Percentiles rank a stretch among this genome's conserved stretches.
Conservation (phyloP, 2,888 invertebrate species). For the Iphiclides podalirius region DNA sequence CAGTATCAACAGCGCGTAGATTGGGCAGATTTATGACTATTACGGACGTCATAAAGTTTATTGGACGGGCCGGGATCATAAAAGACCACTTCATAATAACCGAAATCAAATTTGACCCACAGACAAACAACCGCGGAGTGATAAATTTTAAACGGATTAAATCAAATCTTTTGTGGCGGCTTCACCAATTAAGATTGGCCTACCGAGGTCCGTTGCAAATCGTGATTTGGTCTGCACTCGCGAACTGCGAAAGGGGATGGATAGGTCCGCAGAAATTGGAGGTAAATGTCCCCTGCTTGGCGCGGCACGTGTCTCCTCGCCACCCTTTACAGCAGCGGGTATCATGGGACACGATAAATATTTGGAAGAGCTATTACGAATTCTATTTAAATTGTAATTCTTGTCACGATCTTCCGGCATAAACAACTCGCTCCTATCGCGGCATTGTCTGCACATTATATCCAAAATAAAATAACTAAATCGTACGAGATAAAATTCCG, state of each 20-base stretch:
- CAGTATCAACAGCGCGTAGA: slow-evolving; percentile 28
- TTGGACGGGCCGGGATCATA: slow-evolving; percentile 49
- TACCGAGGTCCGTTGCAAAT: slow-evolving; percentile 30
- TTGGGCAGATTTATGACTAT: slow-evolving; percentile 50
- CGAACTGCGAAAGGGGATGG: slow-evolving; percentile 13
- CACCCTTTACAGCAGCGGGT: slow-evolving; percentile 58
- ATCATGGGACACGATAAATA: slow-evolving; percentile 61
- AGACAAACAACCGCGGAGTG: slow-evolving; percentile 50
- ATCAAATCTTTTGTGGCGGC: slow-evolving; percentile 49
- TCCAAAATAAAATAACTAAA: too few species aligned
- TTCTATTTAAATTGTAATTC: slow-evolving; percentile 46
- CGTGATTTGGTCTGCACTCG: slow-evolving; percentile 12
- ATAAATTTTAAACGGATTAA: slow-evolving; percentile 75
- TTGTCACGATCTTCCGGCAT: slow-evolving; percentile 25
- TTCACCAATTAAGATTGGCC: slow-evolving; percentile 32
- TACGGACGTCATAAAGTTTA: slow-evolving; percentile 56
- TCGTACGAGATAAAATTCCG: too few species aligned
- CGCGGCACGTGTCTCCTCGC: slow-evolving; percentile 58
- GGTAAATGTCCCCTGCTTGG: slow-evolving; percentile 41
- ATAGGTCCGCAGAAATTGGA: slow-evolving; percentile 42
- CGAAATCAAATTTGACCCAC: slow-evolving; percentile 62
- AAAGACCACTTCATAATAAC: slow-evolving; percentile 62
- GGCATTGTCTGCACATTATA: too few species aligned
- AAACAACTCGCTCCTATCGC: slow-evolving; percentile 6
- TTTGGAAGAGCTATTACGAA: slow-evolving; percentile 60